Base-by-base conservation (phyloP, 2,113 vertebrate species). In the Etheostoma spectabile region DNA sequence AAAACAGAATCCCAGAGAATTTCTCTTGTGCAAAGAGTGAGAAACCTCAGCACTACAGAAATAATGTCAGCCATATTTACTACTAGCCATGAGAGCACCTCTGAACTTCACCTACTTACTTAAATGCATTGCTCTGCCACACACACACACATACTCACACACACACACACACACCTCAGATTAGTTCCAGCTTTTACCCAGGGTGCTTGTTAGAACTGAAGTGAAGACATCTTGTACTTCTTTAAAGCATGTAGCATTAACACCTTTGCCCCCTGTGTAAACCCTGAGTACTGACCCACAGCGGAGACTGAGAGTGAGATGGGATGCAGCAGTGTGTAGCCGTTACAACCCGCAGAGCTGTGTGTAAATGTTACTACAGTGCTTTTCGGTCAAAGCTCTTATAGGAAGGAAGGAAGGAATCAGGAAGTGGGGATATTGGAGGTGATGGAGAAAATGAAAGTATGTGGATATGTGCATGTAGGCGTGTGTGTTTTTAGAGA, bases 161-260 rank as follows among this genome's bases (percentile, higher is more conserved):
- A 33, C 61, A 13, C 61, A 53, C 86, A 52, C 51, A 82, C 90
- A 85, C 81, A 45, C 45, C 80, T 80, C 74, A 91, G 92, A 94
- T 95, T 93, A 91, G 86, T 94, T 94, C 93, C 90, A 93, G 92
- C 92, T 92, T 93, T 94, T 93, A 92, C 92, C 92, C 91, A 74
- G 72, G 85, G 83, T 88, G 89, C 83, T 88, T 89, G 88, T 93
- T 89, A 85, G 84, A 77, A 84, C 56, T 92, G 93, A 94, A 91
- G 93, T 94, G 90, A 93, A 93, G 94, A 95, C 93, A 94, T 94
- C 92, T 93, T 93, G 93, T 95, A 88, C 86, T 88, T 90, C 91
- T 93, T 93, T 94, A 93, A 92, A 91, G 89, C 92, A 77, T 90
- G 87, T 90, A 92, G 93, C 93, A 94, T 94, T 94, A 95, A 95